A percentile compares a stretch with the other conserved stretches of the same genome.
Conservation (phyloP, 2,797 vertebrate genomes). For the Limosa lapponica region DNA sequence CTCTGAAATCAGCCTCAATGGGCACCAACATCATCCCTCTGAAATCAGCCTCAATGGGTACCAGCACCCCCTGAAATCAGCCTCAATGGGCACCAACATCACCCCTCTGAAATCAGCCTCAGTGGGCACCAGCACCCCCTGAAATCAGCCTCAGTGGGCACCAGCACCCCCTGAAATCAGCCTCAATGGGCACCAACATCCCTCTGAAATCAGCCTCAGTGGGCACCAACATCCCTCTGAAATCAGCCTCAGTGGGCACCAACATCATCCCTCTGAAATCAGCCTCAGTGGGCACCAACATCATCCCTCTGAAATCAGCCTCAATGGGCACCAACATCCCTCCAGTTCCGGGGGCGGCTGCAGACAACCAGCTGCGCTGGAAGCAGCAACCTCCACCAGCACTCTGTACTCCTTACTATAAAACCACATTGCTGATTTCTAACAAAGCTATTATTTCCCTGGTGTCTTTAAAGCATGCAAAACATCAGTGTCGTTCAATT, state of each 20-base stretch:
- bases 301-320: background rate
- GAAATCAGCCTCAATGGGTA: background rate
- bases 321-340: background rate
- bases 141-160: too few species aligned
- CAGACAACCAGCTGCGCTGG: background rate
- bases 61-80: background rate
- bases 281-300: too few species aligned
- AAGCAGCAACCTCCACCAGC: background rate
- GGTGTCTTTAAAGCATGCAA: slow-evolving; percentile 26
- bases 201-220: background rate
- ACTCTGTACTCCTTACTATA: background rate
- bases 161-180: background rate
- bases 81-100: too few species aligned
- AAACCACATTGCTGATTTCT: slow-evolving; percentile 24
- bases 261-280: background rate
- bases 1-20: background rate
- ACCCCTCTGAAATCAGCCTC: background rate
- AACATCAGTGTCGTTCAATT: slow-evolving; percentile 50
- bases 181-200: background rate
- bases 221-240: background rate
- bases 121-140: background rate
- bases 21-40: too few species aligned
- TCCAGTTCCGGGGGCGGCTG: background rate
- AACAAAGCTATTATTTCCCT: slow-evolving; percentile 39
- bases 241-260: too few species aligned